Evolutionary conservation across 2,797 vertebrate genomes (phyloP).

Genomic region (Anguilla anguilla): DNA sequence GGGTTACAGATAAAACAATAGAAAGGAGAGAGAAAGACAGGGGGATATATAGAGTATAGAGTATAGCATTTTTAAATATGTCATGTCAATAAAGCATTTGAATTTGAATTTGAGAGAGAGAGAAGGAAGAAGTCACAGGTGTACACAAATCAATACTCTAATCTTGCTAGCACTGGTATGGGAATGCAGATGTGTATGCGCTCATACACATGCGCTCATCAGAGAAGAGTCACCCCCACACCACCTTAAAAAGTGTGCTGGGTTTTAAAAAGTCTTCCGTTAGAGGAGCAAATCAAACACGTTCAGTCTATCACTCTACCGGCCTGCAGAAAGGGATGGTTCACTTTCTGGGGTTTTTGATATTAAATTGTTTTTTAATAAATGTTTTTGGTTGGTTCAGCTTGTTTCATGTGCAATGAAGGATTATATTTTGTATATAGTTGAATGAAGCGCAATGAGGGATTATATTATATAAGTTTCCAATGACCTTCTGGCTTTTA

Average conservation of each 20-base stretch:
- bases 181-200: background rate
- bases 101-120: too few species aligned
- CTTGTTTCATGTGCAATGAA: too few species aligned
- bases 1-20: background rate
- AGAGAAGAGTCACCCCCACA: background rate
- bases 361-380: background rate
- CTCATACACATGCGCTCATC: background rate
- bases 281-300: background rate
- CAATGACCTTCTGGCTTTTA: background rate
- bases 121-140: background rate
- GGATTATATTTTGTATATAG: background rate
- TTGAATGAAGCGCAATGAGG: too few species aligned
- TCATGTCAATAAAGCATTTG: background rate
- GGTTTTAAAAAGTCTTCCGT: background rate
- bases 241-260: background rate
- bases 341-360: background rate
- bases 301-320: background rate
- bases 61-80: background rate
- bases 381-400: background rate
- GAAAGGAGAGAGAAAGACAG: background rate
- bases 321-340: background rate
- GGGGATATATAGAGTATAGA: too few species aligned
- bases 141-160: background rate
- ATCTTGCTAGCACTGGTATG: background rate
- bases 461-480: background rate